Conservation (phyloP, 2,888 invertebrate genomes). For the Xestia xanthographa region DNA sequence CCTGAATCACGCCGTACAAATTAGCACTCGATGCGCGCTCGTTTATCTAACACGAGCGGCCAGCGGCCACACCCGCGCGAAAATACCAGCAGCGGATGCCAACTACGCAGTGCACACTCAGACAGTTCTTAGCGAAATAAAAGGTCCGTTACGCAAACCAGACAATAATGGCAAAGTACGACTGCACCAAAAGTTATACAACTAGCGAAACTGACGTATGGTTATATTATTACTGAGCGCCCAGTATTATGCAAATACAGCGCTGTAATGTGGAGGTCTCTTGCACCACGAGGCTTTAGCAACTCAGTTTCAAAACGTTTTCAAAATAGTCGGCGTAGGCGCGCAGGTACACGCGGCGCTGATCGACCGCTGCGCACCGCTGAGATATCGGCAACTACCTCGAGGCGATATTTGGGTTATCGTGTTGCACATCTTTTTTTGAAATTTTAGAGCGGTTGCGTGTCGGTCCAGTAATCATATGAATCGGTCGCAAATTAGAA, state of each 20-base stretch:
- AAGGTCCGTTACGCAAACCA: slow-evolving; percentile 69
- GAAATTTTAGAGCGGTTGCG: slow-evolving; percentile 71
- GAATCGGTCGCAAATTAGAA: slow-evolving; percentile 73
- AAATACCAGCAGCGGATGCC: slow-evolving; percentile 77
- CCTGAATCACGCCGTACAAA: slow-evolving; percentile 85
- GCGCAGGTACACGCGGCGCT: slow-evolving; percentile 74
- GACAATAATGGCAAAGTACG: slow-evolving; percentile 73
- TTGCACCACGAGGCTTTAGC: slow-evolving; percentile 89
- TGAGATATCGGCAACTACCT: slow-evolving; percentile 72
- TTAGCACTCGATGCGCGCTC: slow-evolving; percentile 78
- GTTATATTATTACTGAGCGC: slow-evolving; percentile 83
- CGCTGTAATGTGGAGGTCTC: slow-evolving; percentile 84
- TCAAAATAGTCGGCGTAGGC: slow-evolving; percentile 85
- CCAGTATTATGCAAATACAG: slow-evolving; percentile 88
- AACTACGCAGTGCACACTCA: slow-evolving; percentile 76
- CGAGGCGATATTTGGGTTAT: slow-evolving; percentile 71
- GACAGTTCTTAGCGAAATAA: slow-evolving; percentile 53
- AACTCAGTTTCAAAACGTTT: slow-evolving; percentile 88
- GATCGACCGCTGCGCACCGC: slow-evolving; percentile 69
- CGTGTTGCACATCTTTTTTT: slow-evolving; percentile 72
- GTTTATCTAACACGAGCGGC: slow-evolving; percentile 71
- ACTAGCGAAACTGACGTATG: slow-evolving; percentile 80
- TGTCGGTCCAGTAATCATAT: slow-evolving; percentile 71
- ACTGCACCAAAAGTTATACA: slow-evolving; percentile 79
- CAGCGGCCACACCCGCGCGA: slow-evolving; percentile 78